A percentile compares a stretch with the other conserved stretches of the same genome.
Evolutionary conservation across 2,113 vertebrate species (phyloP).

Genomic region (Callionymus lyra): DNA sequence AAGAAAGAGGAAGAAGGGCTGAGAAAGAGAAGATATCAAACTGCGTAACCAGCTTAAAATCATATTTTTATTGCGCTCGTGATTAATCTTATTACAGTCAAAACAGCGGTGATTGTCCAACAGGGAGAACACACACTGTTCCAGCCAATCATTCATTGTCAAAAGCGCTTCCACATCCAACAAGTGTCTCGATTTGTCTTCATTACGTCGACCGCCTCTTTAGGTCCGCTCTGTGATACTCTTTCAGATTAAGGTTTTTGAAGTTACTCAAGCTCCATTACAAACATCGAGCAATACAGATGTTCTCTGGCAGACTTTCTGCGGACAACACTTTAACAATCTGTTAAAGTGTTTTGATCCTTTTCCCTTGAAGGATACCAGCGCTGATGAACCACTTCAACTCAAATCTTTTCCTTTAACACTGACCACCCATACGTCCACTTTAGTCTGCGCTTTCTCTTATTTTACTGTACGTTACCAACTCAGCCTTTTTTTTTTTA

Average conservation of each 20-base stretch:
- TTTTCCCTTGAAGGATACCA: too few relatives aligned
- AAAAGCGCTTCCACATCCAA: constrained; percentile 40
- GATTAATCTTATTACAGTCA: constrained; percentile 19
- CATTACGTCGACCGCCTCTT: too few relatives aligned
- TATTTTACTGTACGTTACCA: too few relatives aligned
- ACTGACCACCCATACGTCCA: too few relatives aligned
- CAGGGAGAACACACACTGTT: constrained; percentile 30
- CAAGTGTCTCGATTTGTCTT: constrained; percentile 20
- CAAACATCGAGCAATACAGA: constrained; percentile 36
- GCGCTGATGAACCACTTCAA: too few relatives aligned
- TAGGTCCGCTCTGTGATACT: not conserved
- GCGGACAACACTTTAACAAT: not conserved
- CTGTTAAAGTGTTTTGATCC: too few relatives aligned
- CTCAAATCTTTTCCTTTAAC: too few relatives aligned
- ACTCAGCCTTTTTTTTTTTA: too few relatives aligned
- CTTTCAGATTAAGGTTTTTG: not conserved
- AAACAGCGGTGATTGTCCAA: constrained; percentile 48
- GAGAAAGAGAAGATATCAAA: constrained; percentile 16
- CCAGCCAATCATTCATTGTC: constrained; percentile 41
- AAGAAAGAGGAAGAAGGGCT: constrained; percentile 19
- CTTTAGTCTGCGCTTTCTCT: too few relatives aligned
- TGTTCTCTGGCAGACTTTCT: constrained; percentile 31
- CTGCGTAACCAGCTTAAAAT: constrained; percentile 34
- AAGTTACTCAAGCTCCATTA: constrained; percentile 41
- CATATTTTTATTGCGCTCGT: constrained; percentile 47